Evolutionary conservation across 2,797 vertebrate genomes (phyloP).

Genomic region (Rhabdomys pumilio): DNA sequence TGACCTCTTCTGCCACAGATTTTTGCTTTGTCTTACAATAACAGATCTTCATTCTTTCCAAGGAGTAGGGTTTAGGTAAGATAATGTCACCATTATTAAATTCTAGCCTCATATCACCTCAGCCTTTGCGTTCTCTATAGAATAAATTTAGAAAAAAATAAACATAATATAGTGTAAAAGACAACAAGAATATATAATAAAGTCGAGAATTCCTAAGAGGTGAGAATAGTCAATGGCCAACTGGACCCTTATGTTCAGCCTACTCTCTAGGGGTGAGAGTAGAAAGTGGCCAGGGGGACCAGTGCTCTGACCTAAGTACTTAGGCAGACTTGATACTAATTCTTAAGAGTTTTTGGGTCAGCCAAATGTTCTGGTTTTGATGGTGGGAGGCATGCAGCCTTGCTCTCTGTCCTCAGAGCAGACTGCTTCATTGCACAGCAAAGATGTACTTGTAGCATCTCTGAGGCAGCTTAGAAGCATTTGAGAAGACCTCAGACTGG

Average conservation of each 20-base stretch:
- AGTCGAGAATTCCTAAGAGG: background rate
- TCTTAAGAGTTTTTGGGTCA: background rate
- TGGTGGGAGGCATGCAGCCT: no score
- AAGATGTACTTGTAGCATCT: no score
- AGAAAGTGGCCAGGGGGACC: no score
- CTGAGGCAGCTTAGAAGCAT: no score
- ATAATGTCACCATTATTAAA: background rate
- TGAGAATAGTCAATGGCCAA: background rate
- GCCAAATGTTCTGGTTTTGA: background rate
- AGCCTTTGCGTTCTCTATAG: background rate
- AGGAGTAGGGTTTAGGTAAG: background rate
- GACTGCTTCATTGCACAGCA: no score
- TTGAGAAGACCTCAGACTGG: no score
- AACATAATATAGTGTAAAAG: background rate
- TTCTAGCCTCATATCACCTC: background rate
- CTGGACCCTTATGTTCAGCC: no score
- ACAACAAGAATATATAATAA: background rate
- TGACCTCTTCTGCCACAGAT: background rate
- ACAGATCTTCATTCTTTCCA: background rate
- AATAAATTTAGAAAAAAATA: background rate
- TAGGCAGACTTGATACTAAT: background rate
- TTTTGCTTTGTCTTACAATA: background rate
- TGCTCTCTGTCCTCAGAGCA: no score
- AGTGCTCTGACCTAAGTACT: background rate
- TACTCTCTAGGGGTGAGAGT: background rate